Base-by-base conservation (phyloP, 2,797 vertebrate genomes). In the Micropoecilia bifurca region DNA sequence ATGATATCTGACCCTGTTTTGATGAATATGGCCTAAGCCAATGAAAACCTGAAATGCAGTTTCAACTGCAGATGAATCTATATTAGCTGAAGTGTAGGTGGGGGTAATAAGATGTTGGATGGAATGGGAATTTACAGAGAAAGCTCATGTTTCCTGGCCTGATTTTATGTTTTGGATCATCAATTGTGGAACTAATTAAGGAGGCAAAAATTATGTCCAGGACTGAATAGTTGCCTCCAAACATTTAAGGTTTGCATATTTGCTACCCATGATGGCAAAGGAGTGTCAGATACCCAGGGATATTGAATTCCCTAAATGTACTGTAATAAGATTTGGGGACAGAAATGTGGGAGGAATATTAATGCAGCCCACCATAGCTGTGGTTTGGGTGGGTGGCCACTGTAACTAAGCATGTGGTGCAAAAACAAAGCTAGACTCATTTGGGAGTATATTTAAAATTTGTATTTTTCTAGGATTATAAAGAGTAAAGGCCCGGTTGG, bases 401-500 rank as follows among this genome's bases (percentile, higher is more conserved):
- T 69, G 36, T 39, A 66, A 39, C 18, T n/a, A 28, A 71, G 7
- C 25, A 71, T 71, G 18, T 28, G 36, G 36, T 7, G 12, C 66
- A 71, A 71, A 45, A 71, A 28, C 13, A 28, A 45, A 28, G 22
- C 66, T 16, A 8, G 41, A 28, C 5, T 55, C 5, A 22, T 63
- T 71, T 76, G 39, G 28, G 74, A 86, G 61, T 83, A 90, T 93
- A 87, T 89, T 86, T 78, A 89, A 93, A 93, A 90, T 48, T 83
- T 5, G 33, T 48, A 78, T 84, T 89, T 69, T 53, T 83, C 71
- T 84, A 86, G 80, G 87, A 85, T 89, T 80, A 88, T 88, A 82
- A 89, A 87, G 71, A 88, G 79, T 74, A 89, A 61, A 72, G 28
- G 85, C 57, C 91, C 83, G 45, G 3, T 89, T 77, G 85, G 85